Evolutionary conservation across 2,113 vertebrate genomes (phyloP), one percentile per base, ranked within the genome.

Genomic region (Probosciger aterrimus): DNA sequence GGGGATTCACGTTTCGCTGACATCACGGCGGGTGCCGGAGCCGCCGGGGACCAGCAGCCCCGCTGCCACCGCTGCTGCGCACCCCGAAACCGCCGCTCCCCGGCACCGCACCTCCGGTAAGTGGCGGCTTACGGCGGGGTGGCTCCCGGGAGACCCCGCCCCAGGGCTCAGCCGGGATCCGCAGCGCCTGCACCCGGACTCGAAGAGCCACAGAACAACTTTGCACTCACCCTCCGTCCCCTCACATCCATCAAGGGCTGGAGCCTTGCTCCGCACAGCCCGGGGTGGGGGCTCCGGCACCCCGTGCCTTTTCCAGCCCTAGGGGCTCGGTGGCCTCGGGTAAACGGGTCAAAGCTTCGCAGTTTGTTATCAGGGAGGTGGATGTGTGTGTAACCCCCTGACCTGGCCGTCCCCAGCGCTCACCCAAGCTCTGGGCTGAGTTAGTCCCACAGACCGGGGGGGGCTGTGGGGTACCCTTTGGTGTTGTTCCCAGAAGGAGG

Each of bases 1-100:
- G 92, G 90, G 96, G 88, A 93, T 65, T 95, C 90, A 87, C 92
- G 96, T 94, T 94, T 93, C 90, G 37, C 94, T 96, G 95, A 96
- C 95, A 95, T 96, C 95, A 95, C 94, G 60, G 90, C 92, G 60
- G 62, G 92, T 84, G 92, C 35, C 20, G 74, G 85, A 84, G 94
- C 78, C 84, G 94, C 82, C 74, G 64, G 90, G 92, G 90, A 90
- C 90, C 86, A 37, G 69, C 86, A 93, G 93, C 62, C 84, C 52
- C 63, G 37, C n/a, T 15, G 63, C 80, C 80, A 18, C 74, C 69
- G 90, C 47, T 76, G 17, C 81, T 18, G 80, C 47, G 16, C 50
- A 23, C 60, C 87, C 55, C 24, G 33, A n/a, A 19, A 52, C 46
- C n/a, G 15, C 74, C 43, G 71, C 41, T 57, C 55, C 44, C 47